phyloP scores from a whole-genome alignment of 2,888 invertebrate genomes.

The Phyllotreta striolata region DNA sequence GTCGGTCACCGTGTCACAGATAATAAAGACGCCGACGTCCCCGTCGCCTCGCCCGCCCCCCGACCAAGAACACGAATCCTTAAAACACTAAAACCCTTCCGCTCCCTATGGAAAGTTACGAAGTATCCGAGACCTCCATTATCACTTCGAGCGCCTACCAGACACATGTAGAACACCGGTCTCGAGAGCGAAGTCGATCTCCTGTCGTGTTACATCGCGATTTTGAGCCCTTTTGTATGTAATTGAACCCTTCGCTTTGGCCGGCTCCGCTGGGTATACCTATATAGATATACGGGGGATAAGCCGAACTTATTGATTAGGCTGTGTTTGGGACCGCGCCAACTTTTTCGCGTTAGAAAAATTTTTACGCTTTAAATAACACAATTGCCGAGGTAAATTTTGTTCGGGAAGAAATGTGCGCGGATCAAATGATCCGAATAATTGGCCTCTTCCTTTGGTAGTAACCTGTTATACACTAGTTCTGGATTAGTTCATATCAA shows the following conservation, averaged over 20 bases:
- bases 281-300: constrained; percentile 7
- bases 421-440: too few relatives aligned
- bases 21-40: constrained; percentile 24
- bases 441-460: too few relatives aligned
- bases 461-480: too few relatives aligned
- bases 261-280: neutral
- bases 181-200: constrained; percentile 34
- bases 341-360: too few relatives aligned
- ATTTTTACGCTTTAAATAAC: too few relatives aligned
- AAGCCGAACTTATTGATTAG: neutral
- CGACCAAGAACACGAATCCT: constrained; percentile 17
- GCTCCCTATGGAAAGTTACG: constrained; percentile 24
- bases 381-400: too few relatives aligned
- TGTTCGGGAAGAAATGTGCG: too few relatives aligned
- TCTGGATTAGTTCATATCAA: too few relatives aligned
- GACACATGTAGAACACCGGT: constrained; percentile 38
- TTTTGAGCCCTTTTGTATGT: constrained; percentile 39
- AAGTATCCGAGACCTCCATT: constrained; percentile 35
- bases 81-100: constrained; percentile 24
- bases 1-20: constrained; percentile 27
- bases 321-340: too few relatives aligned
- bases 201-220: constrained; percentile 38
- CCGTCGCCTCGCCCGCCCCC: neutral
- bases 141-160: constrained; percentile 35
- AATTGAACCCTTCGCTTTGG: constrained; percentile 32